A percentile compares a stretch with the other conserved stretches of the same genome.
Evolutionary conservation across 2,888 invertebrate genomes (phyloP).

Genomic region (Drosophila bunnanda): DNA sequence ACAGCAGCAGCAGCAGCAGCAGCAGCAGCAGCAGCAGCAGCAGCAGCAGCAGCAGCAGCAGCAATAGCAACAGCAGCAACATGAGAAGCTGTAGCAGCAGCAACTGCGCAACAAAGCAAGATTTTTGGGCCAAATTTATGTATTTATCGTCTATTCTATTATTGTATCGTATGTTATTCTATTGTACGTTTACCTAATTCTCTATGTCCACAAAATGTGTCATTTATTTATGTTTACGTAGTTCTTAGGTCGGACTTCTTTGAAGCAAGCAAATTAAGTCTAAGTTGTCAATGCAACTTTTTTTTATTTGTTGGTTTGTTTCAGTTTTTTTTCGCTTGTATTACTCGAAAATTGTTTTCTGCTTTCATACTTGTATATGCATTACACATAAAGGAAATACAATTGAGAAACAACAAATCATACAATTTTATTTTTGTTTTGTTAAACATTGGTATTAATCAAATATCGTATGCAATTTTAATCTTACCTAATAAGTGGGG

Average conservation of each 20-base stretch:
- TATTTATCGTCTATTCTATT: slow-evolving; percentile 66
- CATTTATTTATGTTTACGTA: slow-evolving; percentile 76
- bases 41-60: slow-evolving; percentile 1
- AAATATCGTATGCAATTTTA: slow-evolving; percentile 65
- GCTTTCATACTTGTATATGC: slow-evolving; percentile 41
- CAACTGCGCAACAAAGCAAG: slow-evolving; percentile 36
- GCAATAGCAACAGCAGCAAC: slow-evolving; percentile 12
- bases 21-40: slow-evolving; percentile 13
- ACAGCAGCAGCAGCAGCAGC: neutral
- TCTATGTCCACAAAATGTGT: slow-evolving; percentile 78
- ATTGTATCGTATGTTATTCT: slow-evolving; percentile 49
- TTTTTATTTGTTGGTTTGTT: slow-evolving; percentile 37
- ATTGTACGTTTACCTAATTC: slow-evolving; percentile 66
- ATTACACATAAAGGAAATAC: slow-evolving; percentile 44
- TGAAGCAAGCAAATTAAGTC: slow-evolving; percentile 15
- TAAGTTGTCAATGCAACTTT: slow-evolving; percentile 33
- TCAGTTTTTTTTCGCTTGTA: slow-evolving; percentile 42
- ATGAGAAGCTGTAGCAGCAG: too few species aligned
- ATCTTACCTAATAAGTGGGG: slow-evolving; percentile 53
- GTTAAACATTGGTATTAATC: slow-evolving; percentile 76
- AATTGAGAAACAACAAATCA: slow-evolving; percentile 36
- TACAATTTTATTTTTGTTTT: slow-evolving; percentile 63
- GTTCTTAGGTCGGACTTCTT: slow-evolving; percentile 62
- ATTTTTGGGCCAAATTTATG: slow-evolving; percentile 62
- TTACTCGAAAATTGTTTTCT: slow-evolving; percentile 55